These are phyloP conservation scores for Myotis myotis DNA, from an alignment of 2,797 vertebrate genomes.

Conservation along the genomic window DNA sequence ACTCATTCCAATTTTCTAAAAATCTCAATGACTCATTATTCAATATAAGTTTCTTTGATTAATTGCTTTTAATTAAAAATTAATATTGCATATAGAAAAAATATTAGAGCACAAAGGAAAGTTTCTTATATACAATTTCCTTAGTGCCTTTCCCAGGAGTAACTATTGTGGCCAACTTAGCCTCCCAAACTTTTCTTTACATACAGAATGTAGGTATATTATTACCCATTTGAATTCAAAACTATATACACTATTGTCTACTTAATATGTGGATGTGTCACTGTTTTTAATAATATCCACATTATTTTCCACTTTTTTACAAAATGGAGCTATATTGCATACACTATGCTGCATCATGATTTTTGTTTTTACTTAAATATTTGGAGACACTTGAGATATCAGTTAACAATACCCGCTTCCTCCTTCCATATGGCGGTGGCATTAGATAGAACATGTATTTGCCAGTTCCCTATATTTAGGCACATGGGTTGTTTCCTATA, in stretches of 20 bases:
- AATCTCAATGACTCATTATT: constrained; percentile 10
- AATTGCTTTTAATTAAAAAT: constrained; percentile 60
- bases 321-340: neutral
- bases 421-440: neutral
- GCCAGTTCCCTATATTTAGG: neutral
- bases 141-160: neutral
- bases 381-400: neutral
- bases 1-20: constrained; percentile 32
- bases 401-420: neutral
- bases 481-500: neutral
- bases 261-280: neutral
- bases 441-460: neutral
- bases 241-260: neutral
- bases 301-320: neutral
- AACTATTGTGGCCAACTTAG: neutral
- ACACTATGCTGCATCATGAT: neutral
- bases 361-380: neutral
- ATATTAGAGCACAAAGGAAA: neutral
- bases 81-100: constrained; percentile 19
- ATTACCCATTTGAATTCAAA: neutral
- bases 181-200: neutral
- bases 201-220: neutral
- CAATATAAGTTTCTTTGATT: constrained; percentile 18
- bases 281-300: neutral
- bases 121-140: neutral